phyloP scores from a whole-genome alignment of 2,113 vertebrate species.

The Callospermophilus lateralis region DNA sequence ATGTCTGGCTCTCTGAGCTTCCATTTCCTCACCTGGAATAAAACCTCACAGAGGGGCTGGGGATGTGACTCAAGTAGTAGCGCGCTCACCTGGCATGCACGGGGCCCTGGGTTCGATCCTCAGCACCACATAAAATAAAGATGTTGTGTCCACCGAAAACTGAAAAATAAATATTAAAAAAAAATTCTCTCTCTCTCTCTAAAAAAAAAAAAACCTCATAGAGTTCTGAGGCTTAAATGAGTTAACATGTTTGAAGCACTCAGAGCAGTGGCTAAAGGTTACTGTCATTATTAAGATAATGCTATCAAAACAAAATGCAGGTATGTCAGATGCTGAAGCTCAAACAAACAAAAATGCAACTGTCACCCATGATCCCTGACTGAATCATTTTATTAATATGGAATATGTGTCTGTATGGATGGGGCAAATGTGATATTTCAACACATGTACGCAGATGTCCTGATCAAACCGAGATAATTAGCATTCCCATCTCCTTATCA shows the following conservation, averaged over 20 bases:
- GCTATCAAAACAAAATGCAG: background rate
- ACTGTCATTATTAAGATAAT: conserved; percentile 3
- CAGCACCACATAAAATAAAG: too few species aligned
- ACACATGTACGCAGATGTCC: background rate
- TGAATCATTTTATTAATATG: conserved; percentile 45
- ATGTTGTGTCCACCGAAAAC: too few species aligned
- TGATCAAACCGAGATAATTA: background rate
- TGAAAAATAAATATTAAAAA: too few species aligned
- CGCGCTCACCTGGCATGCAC: too few species aligned
- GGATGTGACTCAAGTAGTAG: too few species aligned
- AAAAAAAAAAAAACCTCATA: background rate
- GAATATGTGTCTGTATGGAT: background rate
- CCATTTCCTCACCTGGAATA: background rate
- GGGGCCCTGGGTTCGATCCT: too few species aligned
- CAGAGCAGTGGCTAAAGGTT: background rate
- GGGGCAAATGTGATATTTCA: background rate
- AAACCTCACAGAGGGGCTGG: background rate
- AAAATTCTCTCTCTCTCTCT: too few species aligned
- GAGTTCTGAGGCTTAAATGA: background rate
- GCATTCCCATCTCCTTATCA: background rate
- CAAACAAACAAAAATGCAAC: conserved; percentile 3
- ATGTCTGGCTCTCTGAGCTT: background rate
- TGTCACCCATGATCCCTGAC: background rate
- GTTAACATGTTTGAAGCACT: background rate
- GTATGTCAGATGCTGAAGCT: background rate